These are phyloP conservation scores for Ctenoplectra terminalis DNA, from an alignment of 1,140 invertebrate genomes.

Conservation along the genomic window DNA sequence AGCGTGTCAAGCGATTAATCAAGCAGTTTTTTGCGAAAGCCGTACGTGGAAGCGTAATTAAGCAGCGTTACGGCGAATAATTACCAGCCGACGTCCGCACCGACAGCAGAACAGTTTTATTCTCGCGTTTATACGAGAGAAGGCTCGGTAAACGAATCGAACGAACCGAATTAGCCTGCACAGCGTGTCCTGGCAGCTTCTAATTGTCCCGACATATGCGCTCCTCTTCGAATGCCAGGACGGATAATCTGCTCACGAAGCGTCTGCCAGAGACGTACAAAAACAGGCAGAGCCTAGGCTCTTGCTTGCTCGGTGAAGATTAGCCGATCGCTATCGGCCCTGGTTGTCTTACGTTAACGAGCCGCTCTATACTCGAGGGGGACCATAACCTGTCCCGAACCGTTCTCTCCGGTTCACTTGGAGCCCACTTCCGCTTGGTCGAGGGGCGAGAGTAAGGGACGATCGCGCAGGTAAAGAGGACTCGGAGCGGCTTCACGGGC, in stretches of 20 bases:
- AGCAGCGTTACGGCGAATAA: slow-evolving; percentile 18
- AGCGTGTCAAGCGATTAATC: slow-evolving; percentile 41
- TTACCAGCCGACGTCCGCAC: not conserved
- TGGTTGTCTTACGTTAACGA: slow-evolving; percentile 73
- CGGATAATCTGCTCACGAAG: slow-evolving; percentile 63
- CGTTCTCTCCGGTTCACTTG: slow-evolving; percentile 57
- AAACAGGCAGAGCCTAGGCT: slow-evolving; percentile 56
- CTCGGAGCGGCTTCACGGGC: not conserved
- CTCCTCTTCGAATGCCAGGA: slow-evolving; percentile 17
- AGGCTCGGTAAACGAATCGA: not conserved
- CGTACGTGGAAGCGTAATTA: slow-evolving; percentile 23
- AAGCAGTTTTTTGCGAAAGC: not conserved
- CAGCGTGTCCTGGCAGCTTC: not conserved
- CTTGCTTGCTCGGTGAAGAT: slow-evolving; percentile 60
- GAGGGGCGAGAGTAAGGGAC: slow-evolving; percentile 5
- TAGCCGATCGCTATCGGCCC: slow-evolving; percentile 72
- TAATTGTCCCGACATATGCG: slow-evolving; percentile 58
- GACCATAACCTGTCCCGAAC: slow-evolving; percentile 55
- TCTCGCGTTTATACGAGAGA: not conserved
- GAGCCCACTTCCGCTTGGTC: slow-evolving; percentile 53
- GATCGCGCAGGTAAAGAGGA: slow-evolving; percentile 50
- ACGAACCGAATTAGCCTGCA: slow-evolving; percentile 38
- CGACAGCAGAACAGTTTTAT: slow-evolving; percentile 11
- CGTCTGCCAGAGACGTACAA: slow-evolving; percentile 54
- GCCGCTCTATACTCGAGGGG: slow-evolving; percentile 56